Evolutionary conservation across 2,797 vertebrate species (phyloP), one percentile per base, ranked within the genome.

Genomic region (Knipowitschia caucasica): DNA sequence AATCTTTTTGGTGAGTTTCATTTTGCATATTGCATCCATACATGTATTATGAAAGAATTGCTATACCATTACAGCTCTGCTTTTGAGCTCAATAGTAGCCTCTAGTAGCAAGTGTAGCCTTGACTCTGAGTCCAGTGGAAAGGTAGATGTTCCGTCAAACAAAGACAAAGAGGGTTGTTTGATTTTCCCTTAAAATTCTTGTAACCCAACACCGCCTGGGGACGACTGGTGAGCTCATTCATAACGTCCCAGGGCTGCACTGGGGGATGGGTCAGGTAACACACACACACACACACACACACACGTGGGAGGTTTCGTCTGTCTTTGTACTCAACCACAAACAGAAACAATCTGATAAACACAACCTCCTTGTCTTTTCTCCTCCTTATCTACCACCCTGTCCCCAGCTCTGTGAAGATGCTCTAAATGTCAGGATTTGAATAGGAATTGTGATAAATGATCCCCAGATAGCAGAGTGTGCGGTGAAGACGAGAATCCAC

Each of bases 391-490:
- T 71, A 55, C 50, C 66, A 24, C 52, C 36, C 54, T 64, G 71
- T 42, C 67, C 65, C 50, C 65, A 33, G 72, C 63, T 51, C 46
- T 67, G 72, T 71, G 79, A 86, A 79, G 76, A 77, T 65, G 59
- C 75, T 81, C 69, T 79, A 86, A 88, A 88, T 88, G 84, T 82
- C 84, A 86, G 73, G 61, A 84, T 87, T 84, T 85, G 80, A 87
- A 85, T 87, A 78, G 83, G 59, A 87, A 80, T 71, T 69, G 71
- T 84, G 85, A 84, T 85, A 73, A 84, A 85, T 21, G 62, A 79
- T 64, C 40, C 57, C 12, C 65, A 59, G 72, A 81, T 77, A 77
- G 64, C 26, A 14, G 65, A 53, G 61, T 30, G 14, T 44, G 51
- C 67, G 64, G 53, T 34, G 40, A 50, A 31, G 62, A 29, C 50